Evolutionary conservation across 1,140 invertebrate species (phyloP).

Genomic region (Drepana arcuata): DNA sequence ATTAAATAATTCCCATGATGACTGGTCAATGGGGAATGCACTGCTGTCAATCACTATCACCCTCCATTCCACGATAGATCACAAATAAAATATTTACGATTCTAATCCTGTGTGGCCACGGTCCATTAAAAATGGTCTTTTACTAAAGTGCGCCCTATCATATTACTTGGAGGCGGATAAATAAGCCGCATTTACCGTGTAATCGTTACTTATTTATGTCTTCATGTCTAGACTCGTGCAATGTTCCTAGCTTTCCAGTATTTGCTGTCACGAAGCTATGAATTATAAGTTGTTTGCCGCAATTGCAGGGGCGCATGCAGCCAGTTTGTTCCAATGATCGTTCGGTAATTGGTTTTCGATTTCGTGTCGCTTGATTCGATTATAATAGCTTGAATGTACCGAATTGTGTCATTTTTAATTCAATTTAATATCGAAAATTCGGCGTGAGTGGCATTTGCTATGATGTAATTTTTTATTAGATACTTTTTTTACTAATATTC

Average conservation of each 20-base stretch:
- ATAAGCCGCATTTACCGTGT: conserved; percentile 34
- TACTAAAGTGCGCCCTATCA: conserved; percentile 54
- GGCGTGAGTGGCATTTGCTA: no score
- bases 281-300: conserved; percentile 34
- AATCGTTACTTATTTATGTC: conserved; percentile 51
- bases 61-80: conserved; percentile 39
- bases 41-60: conserved; percentile 53
- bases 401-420: not conserved
- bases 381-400: not conserved
- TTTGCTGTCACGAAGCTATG: conserved; percentile 49
- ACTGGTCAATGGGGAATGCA: conserved; percentile 22
- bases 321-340: conserved; percentile 10
- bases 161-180: conserved; percentile 43
- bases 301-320: conserved; percentile 20
- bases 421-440: no score
- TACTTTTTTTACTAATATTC: no score
- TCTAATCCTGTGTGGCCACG: conserved; percentile 50
- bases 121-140: conserved; percentile 56
- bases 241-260: conserved; percentile 32
- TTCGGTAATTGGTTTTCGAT: conserved; percentile 13
- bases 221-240: conserved; percentile 43
- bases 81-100: conserved; percentile 63
- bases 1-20: conserved; percentile 20
- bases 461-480: no score
- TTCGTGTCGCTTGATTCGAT: not conserved